Evolutionary conservation across 2,797 vertebrate species (phyloP).

Genomic region (Erethizon dorsatum): DNA sequence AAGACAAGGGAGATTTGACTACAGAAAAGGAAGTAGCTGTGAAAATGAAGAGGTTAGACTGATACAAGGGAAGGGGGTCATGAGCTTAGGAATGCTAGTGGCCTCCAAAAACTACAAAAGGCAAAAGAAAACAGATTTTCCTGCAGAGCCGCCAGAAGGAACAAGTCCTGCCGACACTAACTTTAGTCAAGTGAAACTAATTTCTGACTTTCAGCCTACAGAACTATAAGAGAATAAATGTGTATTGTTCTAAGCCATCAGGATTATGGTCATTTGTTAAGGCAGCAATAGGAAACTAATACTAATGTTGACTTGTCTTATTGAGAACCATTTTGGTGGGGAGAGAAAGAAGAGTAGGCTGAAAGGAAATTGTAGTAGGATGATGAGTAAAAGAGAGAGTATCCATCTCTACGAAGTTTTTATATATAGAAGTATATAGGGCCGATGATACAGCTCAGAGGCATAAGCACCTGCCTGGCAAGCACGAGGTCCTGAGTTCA

Average conservation of each 20-base stretch:
- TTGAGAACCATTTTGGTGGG: background rate
- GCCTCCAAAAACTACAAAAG: constrained; percentile 19
- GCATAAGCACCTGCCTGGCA: no score
- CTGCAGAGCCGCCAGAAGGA: background rate
- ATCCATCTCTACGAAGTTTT: constrained; percentile 30
- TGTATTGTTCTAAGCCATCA: constrained; percentile 33
- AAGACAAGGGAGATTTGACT: background rate
- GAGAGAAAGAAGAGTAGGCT: background rate
- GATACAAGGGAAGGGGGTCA: background rate
- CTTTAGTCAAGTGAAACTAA: background rate
- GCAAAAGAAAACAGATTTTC: background rate
- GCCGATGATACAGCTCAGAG: no score
- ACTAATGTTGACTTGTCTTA: constrained; percentile 5
- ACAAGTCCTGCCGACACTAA: background rate
- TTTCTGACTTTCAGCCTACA: constrained; percentile 36
- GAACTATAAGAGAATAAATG: constrained; percentile 32
- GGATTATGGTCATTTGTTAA: constrained; percentile 40
- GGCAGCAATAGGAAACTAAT: constrained; percentile 52
- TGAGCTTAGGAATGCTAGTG: background rate
- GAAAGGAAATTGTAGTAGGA: background rate
- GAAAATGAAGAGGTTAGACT: background rate
- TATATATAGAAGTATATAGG: background rate
- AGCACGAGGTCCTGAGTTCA: no score
- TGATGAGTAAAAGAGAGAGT: constrained; percentile 17
- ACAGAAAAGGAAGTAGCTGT: background rate